A percentile compares a stretch with the other conserved stretches of the same genome.
Conservation (phyloP, 2,113 vertebrate species). For the Xiphophorus couchianus region DNA sequence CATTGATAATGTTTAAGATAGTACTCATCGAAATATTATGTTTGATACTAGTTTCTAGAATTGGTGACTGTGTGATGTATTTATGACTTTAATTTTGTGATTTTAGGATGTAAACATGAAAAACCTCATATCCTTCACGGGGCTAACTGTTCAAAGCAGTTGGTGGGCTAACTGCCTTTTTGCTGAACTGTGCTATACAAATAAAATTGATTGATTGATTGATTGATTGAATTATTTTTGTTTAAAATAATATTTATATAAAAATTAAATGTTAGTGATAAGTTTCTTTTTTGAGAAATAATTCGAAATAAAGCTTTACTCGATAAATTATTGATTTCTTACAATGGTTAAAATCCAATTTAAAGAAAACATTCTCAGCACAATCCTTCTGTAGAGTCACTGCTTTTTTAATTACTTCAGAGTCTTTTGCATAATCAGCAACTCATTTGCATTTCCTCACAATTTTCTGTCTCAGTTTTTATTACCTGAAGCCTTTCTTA, state of each 20-base stretch:
- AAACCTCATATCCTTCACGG: too few species aligned
- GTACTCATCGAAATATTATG: too few species aligned
- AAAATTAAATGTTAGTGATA: background rate
- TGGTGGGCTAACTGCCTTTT: too few species aligned
- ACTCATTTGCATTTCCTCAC: conserved; percentile 65
- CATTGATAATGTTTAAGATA: too few species aligned
- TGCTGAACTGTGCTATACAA: too few species aligned
- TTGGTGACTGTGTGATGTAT: too few species aligned
- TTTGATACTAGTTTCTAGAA: too few species aligned
- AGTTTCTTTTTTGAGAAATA: conserved; percentile 8
- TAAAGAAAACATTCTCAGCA: conserved; percentile 33
- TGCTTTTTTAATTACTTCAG: conserved; percentile 55
- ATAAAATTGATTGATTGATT: too few species aligned
- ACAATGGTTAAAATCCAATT: conserved; percentile 15
- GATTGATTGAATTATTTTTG: too few species aligned
- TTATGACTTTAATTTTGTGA: too few species aligned
- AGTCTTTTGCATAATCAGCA: conserved; percentile 62
- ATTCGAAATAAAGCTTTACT: background rate
- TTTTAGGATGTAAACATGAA: too few species aligned
- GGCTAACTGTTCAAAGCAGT: too few species aligned
- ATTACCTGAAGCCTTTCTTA: conserved; percentile 53
- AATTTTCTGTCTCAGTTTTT: conserved; percentile 51
- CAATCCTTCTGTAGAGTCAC: conserved; percentile 31
- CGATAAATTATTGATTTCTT: conserved; percentile 9
- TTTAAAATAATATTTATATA: background rate